Evolutionary conservation across 1,140 invertebrate species (phyloP), one percentile per base, ranked within the genome.

Genomic region (Sitophilus oryzae): DNA sequence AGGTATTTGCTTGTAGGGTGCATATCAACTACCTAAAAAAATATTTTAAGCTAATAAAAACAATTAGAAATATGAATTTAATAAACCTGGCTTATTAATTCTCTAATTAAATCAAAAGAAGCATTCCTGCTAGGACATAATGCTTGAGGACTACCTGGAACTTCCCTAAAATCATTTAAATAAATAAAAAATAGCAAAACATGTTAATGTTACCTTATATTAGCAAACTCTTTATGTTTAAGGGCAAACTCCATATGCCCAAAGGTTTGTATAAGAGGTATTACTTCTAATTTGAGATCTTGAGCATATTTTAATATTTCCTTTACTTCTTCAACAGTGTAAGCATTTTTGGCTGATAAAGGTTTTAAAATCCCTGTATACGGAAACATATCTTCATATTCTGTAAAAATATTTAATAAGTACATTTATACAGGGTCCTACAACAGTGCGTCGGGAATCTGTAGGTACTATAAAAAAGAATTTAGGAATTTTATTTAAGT

Each of bases 341-440:
- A 98, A 44, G 83, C 82, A 76, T 94, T 90, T 22, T 74, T 75
- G 2, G 91, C 85, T 1, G 81, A 76, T 5, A 95, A 72, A 43
- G 77, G 71, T 47, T 70, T 72, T 2, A 98, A 69, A 0, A 73
- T 69, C 0, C 83, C 89, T 18, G 74, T 76, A 71, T 88, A 98
- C 0, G 95, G 95, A 73, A 98, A 98, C 89, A 95, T 96, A 65
- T 99, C 96, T 75, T 98, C 96, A 76, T 96, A 98, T 72, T 98
- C 96, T 46, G 96, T 30, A 37, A 43, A 74, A 19, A 97, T 14
- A n/a, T 25, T 8, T 1, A 15, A 19, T 14, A 40, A 6, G 18
- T 21, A 4, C 18, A 14, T 5, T 30, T 30, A 30, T 30, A 30
- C n/a, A n/a, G n/a, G n/a, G n/a, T n/a, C n/a, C n/a, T n/a, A n/a